Percentiles rank a stretch among this genome's conserved stretches.
Evolutionary conservation across 2,797 vertebrate species (phyloP).

Genomic region (Sylvia borin): DNA sequence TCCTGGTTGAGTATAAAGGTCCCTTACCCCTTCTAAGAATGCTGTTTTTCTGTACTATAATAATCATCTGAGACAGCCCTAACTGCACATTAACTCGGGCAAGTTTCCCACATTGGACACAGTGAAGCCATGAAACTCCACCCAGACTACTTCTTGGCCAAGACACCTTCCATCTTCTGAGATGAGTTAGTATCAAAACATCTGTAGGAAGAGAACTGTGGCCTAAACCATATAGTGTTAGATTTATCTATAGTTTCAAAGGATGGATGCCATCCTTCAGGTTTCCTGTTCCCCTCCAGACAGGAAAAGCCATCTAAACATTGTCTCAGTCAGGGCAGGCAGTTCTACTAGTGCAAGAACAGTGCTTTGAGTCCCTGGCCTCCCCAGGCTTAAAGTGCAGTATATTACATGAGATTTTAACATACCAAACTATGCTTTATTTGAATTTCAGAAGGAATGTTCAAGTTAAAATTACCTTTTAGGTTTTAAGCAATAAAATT

Average conservation of each 20-base stretch:
- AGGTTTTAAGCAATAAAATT: constrained; percentile 39
- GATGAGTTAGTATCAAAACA: background rate
- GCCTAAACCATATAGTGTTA: background rate
- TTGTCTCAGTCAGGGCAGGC: background rate
- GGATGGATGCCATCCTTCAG: background rate
- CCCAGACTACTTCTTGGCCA: background rate
- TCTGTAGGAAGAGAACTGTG: background rate
- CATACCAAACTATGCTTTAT: constrained; percentile 32
- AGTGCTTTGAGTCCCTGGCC: background rate
- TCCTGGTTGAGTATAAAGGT: background rate
- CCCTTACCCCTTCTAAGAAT: background rate
- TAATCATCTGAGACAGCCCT: background rate
- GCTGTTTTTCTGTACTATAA: background rate
- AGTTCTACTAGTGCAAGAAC: constrained; percentile 27
- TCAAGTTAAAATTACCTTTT: constrained; percentile 40
- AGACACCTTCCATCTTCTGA: background rate
- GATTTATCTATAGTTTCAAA: background rate
- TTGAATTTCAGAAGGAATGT: constrained; percentile 59
- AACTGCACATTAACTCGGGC: background rate
- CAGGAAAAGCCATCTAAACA: background rate
- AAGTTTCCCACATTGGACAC: background rate
- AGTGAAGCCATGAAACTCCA: background rate
- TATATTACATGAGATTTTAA: background rate
- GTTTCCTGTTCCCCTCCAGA: background rate
- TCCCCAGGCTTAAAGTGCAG: constrained; percentile 53